Evolutionary conservation across 2,797 vertebrate species (phyloP), one percentile per base, ranked within the genome.

Genomic region (Darevskia mixta): DNA sequence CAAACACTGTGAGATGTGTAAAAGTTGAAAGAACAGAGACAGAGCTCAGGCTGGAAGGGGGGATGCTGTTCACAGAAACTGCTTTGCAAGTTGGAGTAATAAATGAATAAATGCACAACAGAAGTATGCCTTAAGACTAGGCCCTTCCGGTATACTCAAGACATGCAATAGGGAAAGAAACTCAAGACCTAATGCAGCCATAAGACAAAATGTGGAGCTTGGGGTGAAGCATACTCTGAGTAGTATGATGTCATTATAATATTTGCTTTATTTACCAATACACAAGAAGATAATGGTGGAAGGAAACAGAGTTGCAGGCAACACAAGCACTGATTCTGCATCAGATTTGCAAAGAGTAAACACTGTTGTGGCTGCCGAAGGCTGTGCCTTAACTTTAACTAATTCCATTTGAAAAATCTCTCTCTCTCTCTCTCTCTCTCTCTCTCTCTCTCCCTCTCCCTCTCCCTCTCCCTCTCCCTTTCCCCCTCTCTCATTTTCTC

Each of bases 101-200:
- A 87, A 64, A 35, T 82, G 71, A 66, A 66, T 38, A 76, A 66
- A 32, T 32, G 8, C 23, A 76, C 55, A 76, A 64, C 18, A 82
- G 71, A 75, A 27, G 18, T 2, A 87, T 9, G 4, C 27, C 35
- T 45, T 27, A 27, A 72, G 29, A 58, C 49, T 66, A 15, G 38
- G 27, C 38, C 45, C 38, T 75, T 25, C 23, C 78, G 72, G 27
- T 4, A 15, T 79, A 38, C n/a, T 3, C n/a, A 18, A 64, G 61
- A 10, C 17, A 64, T 11, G 3, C 61, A 5, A 64, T 64, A 64
- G 23, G 61, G 29, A 69, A 8, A 9, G 55, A 55, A 38, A n/a
- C 77, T 41, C n/a, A 86, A 86, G 76, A 79, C 29, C 64, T n/a
- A 78, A 43, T 67, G 17, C 32, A 72, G 32, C 32, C n/a, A 84